phyloP scores from a whole-genome alignment of 2,888 invertebrate species.

The Tholera decimalis region DNA sequence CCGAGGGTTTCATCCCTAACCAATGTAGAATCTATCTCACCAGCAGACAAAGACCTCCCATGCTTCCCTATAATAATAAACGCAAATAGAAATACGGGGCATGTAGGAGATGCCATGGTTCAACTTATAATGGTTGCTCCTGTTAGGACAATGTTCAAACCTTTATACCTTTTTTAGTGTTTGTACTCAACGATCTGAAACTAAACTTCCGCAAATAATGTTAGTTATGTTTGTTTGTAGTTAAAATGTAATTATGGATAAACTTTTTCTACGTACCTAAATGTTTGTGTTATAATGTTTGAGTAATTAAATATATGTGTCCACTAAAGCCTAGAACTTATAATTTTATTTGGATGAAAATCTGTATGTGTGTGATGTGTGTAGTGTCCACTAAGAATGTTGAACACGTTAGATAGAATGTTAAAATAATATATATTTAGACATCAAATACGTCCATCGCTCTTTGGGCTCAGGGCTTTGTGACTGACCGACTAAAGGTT shows the following conservation, averaged over 20 bases:
- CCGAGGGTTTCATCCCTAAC: slow-evolving; percentile 75
- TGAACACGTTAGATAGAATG: neutral
- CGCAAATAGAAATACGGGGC: slow-evolving; percentile 11
- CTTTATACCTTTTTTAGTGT: slow-evolving; percentile 72
- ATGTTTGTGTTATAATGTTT: neutral
- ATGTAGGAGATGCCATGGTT: slow-evolving; percentile 9
- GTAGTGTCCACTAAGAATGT: too few relatives aligned
- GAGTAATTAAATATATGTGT: neutral
- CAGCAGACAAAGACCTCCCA: slow-evolving; percentile 62
- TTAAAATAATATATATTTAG: neutral
- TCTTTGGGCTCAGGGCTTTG: neutral
- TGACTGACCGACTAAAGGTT: too few relatives aligned
- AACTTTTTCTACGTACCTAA: neutral
- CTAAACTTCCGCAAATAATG: slow-evolving; percentile 54
- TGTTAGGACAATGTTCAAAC: slow-evolving; percentile 66
- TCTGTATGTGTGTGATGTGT: too few relatives aligned
- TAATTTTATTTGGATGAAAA: too few relatives aligned
- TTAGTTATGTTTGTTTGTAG: slow-evolving; percentile 48
- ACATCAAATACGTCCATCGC: slow-evolving; percentile 5
- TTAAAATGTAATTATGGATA: slow-evolving; percentile 35
- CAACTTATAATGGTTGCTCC: slow-evolving; percentile 57
- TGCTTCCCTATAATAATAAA: slow-evolving; percentile 35
- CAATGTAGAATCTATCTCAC: slow-evolving; percentile 66
- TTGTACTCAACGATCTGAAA: slow-evolving; percentile 66
- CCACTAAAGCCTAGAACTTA: too few relatives aligned